These are phyloP conservation scores for Conus canariensis DNA, from an alignment of 2,888 invertebrate genomes.

Conservation along the genomic window DNA sequence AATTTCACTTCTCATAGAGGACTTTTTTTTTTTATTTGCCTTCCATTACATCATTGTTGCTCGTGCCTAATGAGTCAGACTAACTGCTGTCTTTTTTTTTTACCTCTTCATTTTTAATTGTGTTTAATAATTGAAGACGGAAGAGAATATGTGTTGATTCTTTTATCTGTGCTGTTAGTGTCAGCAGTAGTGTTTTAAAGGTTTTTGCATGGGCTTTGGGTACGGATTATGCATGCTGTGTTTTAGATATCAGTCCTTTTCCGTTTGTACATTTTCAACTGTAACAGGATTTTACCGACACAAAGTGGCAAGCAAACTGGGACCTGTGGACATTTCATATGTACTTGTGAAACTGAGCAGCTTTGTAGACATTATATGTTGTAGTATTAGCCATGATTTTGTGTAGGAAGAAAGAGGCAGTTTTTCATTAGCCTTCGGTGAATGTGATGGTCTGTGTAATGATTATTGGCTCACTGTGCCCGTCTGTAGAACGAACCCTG, in stretches of 20 bases:
- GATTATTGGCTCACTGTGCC: not conserved
- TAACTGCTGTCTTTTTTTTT: constrained; percentile 24
- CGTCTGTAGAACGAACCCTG: no score
- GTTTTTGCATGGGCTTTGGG: constrained; percentile 45
- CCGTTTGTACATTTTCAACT: constrained; percentile 1
- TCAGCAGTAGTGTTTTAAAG: constrained; percentile 33
- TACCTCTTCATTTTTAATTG: not conserved
- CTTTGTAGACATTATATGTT: not conserved
- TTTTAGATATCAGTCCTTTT: constrained; percentile 40
- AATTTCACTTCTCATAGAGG: not conserved
- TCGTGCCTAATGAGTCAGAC: constrained; percentile 33
- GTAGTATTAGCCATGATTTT: not conserved
- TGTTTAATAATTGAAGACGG: not conserved
- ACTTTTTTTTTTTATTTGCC: not conserved
- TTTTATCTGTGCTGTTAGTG: constrained; percentile 13
- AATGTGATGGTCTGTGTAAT: constrained; percentile 4
- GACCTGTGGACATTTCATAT: constrained; percentile 19
- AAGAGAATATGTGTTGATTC: constrained; percentile 1
- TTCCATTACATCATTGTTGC: constrained; percentile 12
- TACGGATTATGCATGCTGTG: constrained; percentile 43
- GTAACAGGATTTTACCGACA: constrained; percentile 1
- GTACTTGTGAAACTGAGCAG: not conserved
- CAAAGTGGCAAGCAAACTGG: constrained; percentile 40
- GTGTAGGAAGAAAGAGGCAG: not conserved
- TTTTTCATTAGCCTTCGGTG: not conserved